A percentile compares a stretch with the other conserved stretches of the same genome.
Conservation (phyloP, 2,113 vertebrate species). For the Trachemys scripta region DNA sequence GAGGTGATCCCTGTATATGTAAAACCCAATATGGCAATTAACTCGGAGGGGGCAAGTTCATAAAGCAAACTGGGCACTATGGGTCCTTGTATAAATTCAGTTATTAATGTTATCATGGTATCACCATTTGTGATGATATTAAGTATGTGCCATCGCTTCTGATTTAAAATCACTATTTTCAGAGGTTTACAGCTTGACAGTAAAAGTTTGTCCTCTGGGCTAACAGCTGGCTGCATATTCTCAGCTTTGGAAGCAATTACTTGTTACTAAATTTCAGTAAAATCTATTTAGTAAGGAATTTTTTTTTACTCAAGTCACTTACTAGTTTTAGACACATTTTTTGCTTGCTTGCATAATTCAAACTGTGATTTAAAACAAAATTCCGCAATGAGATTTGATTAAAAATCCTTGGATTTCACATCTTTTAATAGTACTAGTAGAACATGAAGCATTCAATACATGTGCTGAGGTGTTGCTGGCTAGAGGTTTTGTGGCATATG, state of each 20-base stretch:
- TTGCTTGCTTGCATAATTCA: neutral
- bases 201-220: neutral
- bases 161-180: neutral
- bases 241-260: neutral
- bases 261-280: neutral
- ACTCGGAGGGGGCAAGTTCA: neutral
- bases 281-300: neutral
- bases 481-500: fast-evolving
- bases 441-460: neutral
- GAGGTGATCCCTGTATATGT: neutral
- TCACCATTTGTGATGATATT: fast-evolving
- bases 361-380: neutral
- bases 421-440: neutral
- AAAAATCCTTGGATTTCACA: neutral
- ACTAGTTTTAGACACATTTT: neutral
- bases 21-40: neutral
- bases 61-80: neutral
- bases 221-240: neutral
- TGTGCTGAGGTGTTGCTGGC: fast-evolving
- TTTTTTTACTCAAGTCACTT: neutral
- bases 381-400: neutral
- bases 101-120: neutral
- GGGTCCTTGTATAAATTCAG: fast-evolving
- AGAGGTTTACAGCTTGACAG: neutral
- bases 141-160: neutral